Conservation (phyloP, 2,888 invertebrate genomes). For the Tetranychus piercei region DNA sequence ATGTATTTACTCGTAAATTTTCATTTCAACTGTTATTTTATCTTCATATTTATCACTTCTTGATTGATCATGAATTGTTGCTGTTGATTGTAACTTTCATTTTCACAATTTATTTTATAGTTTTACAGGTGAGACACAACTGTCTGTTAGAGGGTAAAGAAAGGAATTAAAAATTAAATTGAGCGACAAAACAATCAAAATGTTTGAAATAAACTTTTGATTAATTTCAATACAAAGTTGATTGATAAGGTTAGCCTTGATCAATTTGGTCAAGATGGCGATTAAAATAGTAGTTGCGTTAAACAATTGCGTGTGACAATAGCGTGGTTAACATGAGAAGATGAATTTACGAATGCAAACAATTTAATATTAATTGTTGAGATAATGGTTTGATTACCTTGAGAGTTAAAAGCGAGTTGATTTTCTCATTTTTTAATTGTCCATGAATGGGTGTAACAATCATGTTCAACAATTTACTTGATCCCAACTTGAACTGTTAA, state of each 20-base stretch:
- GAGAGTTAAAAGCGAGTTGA: neutral
- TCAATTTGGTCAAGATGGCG: neutral
- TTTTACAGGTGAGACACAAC: too few species aligned
- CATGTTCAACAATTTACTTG: neutral
- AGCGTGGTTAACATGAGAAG: neutral
- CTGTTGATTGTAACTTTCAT: too few species aligned
- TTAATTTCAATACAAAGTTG: neutral
- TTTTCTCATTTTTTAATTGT: neutral
- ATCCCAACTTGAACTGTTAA: neutral
- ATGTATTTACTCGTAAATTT: too few species aligned
- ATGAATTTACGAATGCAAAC: neutral
- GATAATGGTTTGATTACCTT: neutral
- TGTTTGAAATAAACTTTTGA: neutral
- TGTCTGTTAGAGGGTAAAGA: too few species aligned
- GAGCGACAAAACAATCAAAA: neutral
- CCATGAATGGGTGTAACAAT: neutral
- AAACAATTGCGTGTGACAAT: neutral
- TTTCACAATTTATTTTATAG: too few species aligned
- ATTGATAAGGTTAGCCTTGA: neutral
- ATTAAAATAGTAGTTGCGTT: neutral
- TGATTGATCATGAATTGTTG: too few species aligned
- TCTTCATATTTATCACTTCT: too few species aligned
- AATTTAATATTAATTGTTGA: neutral
- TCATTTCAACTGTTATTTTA: too few species aligned
- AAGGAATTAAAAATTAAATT: neutral